Base-by-base conservation (phyloP, 2,888 invertebrate genomes). In the Embidobia sp. region DNA sequence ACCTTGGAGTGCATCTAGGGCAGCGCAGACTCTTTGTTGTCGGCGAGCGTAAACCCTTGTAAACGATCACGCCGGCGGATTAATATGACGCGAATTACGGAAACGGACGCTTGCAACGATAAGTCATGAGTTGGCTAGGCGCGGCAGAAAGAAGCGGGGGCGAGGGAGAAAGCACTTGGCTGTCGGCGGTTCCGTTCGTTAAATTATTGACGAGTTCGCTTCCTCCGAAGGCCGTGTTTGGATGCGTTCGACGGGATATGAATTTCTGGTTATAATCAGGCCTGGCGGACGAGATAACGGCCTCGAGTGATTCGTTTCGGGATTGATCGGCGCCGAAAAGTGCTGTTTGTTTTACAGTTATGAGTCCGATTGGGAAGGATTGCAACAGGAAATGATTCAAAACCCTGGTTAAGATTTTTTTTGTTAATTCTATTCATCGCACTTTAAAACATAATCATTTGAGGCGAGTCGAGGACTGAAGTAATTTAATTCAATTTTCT, bases 21-120 rank as follows among this genome's bases (percentile, higher is more conserved):
- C 13, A 19, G 33, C 7, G 15, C 31, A 46, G n/a, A 6, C 29
- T 19, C 26, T 11, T 53, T 35, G 49, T 48, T 26, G 8, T 10
- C 16, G 3, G 19, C 15, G 53, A 66, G 27, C 37, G 44, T 29
- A 37, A 67, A 67, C 46, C 42, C 48, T 48, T 11, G 48, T 22
- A 33, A 69, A 40, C 44, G 49, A 57, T 69, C 22, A 22, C 16
- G 10, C 33, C 8, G 18, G 16, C 35, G 55, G 48, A 66, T 66
- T 66, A 55, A 67, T 46, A 18, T 13, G 44, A 44, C 44, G 31
- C 46, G 35, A 55, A 55, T 51, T 51, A 42, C 44, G 44, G 44
- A 53, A 66, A 44, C 31, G 49, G 49, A 33, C 66, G 53, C 35
- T 18, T 31, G 31, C 18, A 42, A 3, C 61, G 46, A 42, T 33